phyloP scores from a whole-genome alignment of 2,113 vertebrate species.

The Euleptes europaea region DNA sequence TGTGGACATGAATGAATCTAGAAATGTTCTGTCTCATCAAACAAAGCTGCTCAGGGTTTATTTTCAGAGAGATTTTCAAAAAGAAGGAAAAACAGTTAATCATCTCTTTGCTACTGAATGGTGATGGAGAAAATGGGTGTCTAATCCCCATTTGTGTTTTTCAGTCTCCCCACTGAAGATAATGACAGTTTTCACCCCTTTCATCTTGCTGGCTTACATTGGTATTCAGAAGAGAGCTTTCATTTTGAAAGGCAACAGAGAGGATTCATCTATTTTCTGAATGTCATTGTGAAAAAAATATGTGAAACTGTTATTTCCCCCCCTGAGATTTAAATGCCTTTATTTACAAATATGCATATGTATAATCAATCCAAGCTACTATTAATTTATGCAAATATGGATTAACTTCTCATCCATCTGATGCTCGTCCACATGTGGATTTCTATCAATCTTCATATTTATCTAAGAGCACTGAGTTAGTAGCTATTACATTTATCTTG shows the following conservation, averaged over 20 bases:
- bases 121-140: not conserved
- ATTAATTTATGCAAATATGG: slow-evolving; percentile 11
- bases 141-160: not conserved
- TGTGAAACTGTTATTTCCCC: too few relatives aligned
- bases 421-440: slow-evolving; percentile 16
- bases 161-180: not conserved
- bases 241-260: slow-evolving; percentile 24
- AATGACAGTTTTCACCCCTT: slow-evolving; percentile 1
- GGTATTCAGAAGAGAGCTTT: not conserved
- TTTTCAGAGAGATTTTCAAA: not conserved
- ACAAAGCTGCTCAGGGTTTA: not conserved
- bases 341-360: slow-evolving; percentile 23
- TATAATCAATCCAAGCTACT: slow-evolving; percentile 23
- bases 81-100: not conserved
- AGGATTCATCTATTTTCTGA: not conserved
- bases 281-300: slow-evolving; percentile 4
- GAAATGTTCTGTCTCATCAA: not conserved
- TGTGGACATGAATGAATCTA: not conserved
- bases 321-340: slow-evolving; percentile 9
- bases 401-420: slow-evolving; percentile 29
- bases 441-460: slow-evolving; percentile 3
- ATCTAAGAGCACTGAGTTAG: slow-evolving; percentile 6
- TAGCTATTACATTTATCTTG: slow-evolving; percentile 16
- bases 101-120: not conserved
- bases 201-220: not conserved